Base-by-base conservation (phyloP, 2,797 vertebrate species). In the Spheniscus humboldti region DNA sequence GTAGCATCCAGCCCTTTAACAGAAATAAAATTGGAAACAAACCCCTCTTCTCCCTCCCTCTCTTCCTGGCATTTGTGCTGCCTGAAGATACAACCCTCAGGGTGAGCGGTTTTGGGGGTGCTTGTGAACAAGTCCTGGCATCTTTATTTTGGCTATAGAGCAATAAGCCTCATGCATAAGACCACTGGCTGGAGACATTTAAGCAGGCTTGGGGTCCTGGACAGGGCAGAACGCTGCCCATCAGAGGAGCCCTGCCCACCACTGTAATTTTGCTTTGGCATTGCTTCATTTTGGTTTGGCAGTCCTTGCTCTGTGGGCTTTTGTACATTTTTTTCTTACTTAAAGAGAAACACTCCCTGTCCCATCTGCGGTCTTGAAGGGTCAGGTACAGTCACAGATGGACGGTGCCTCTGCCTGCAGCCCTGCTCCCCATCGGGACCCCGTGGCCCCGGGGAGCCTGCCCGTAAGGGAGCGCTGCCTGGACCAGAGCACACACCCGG, bases 231-330 rank as follows among this genome's bases (percentile, higher is more conserved):
- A 81, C 45, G 13, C 13, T 79, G 14, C 13, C 14, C 24, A 7
- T 30, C 33, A 31, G 53, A 13, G 55, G 3, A 71, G 33, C 6
- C 9, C 7, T 2, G 4, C 11, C 43, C n/a, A 12, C 5, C 1
- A 1, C 17, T 35, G 12, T 37, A 19, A 33, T 68, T 88, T 59
- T 57, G 3, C 12, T 90, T 89, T 33, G 9, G 13, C 33, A 33
- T 47, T 2, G 4, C 18, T 77, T 81, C 2, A 1, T 55, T 77
- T 86, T 45, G 11, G 8, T 68, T 75, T 76, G 28, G 33, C 9
- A 30, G 20, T 2, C 18, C 28, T 45, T 31, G 24, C 13, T 86
- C 18, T 83, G 27, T 41, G 13, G 59, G 18, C 10, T 76, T 73
- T 43, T 31, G 12, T 11, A 33, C 3, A 2, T 17, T 37, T 10